Conservation (phyloP, 2,113 vertebrate genomes). For the Nothoprocta pentlandii region DNA sequence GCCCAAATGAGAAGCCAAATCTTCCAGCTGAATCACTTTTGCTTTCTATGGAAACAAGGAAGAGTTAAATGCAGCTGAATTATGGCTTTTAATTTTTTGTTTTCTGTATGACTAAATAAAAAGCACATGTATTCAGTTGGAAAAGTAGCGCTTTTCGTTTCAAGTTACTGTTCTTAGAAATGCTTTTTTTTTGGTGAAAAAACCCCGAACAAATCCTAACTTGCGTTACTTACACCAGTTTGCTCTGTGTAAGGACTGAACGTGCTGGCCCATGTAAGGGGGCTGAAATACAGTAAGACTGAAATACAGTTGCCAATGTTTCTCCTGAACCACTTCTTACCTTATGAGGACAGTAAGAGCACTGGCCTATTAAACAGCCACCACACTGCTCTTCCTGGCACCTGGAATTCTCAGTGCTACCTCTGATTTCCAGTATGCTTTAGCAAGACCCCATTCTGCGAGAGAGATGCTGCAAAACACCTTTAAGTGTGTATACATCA, state of each 20-base stretch:
- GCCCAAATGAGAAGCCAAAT: constrained; percentile 92
- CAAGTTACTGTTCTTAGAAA: background rate
- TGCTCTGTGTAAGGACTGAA: background rate
- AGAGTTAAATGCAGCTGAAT: background rate
- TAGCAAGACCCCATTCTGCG: background rate
- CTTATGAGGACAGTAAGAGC: background rate
- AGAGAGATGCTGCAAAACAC: background rate
- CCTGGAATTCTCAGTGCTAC: background rate
- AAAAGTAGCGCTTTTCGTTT: background rate
- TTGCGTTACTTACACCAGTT: background rate
- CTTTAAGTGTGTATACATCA: background rate
- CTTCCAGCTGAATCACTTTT: constrained; percentile 95
- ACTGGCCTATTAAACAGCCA: background rate
- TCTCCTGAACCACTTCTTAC: background rate
- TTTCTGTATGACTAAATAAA: background rate
- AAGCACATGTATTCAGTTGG: background rate
- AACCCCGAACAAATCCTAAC: background rate
- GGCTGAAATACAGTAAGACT: background rate
- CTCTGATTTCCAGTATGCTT: background rate
- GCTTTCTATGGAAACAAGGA: constrained; percentile 78
- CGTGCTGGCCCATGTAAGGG: background rate
- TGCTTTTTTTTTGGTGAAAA: background rate
- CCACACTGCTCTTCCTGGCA: background rate
- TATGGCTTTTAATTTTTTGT: background rate
- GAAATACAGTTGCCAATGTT: accelerated